Base-by-base conservation (phyloP, 2,797 vertebrate species). In the Anableps anableps region DNA sequence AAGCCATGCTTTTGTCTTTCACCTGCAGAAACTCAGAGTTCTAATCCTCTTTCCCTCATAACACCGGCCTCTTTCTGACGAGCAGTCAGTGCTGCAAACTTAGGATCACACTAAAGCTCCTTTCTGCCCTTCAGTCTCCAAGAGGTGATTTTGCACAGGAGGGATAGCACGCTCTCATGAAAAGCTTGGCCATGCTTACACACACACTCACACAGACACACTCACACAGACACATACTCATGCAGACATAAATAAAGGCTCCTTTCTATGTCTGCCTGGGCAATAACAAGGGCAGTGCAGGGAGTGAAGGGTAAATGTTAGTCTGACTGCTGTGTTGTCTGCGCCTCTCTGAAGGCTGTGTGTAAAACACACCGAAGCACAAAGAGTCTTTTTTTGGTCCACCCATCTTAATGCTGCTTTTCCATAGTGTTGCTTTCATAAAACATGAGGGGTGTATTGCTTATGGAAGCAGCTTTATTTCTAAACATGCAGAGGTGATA, bases 301-400 rank as follows among this genome's bases (percentile, higher is more conserved):
- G 78, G 77, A 76, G 85, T 76, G 85, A 87, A 90, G 90, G 88
- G 85, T 88, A 93, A 90, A 93, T 88, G 89, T 93, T 91, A 79
- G 84, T 88, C 64, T 82, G 89, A 68, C 82, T 85, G 86, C 85
- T 82, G 82, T 89, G 84, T 85, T 83, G 88, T 88, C 82, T 89
- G 77, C 7, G 83, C 76, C 81, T 75, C 72, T 74, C 77, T 91
- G 68, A 88, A 85, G 85, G 89, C 71, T 85, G 64, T 43, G 82
- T 86, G 77, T 86, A 82, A 87, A 88, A 88, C 77, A 88, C 79
- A 80, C 76, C 26, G 1, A 47, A 62, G 64, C 41, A 95, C 89
- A 94, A 91, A 93, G 88, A 89, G 78, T 81, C 82, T 81, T 92
- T 94, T 91, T 94, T 89, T 95, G 83, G 64, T 82, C 73, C 55